These are phyloP conservation scores for Craseonycteris thonglongyai DNA, from an alignment of 2,113 vertebrate species.

Conservation along the genomic window DNA sequence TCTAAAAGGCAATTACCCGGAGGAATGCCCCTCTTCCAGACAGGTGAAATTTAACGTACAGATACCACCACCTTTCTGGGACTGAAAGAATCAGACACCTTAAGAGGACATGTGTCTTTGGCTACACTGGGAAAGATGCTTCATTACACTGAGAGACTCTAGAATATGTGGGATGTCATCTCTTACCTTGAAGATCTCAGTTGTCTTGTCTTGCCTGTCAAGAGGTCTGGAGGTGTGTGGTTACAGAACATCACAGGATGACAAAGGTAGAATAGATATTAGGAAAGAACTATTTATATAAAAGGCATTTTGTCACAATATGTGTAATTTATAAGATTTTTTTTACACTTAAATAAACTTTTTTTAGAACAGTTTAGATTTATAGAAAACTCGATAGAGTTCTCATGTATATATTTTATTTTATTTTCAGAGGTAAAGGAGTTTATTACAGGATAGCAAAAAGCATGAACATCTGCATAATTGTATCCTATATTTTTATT, in stretches of 20 bases:
- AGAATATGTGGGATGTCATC: background rate
- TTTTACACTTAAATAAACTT: conserved; percentile 7
- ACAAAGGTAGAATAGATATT: background rate
- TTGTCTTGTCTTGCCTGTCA: background rate
- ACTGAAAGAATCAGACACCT: background rate
- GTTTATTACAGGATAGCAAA: background rate
- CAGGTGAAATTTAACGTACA: background rate
- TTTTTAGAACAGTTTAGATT: background rate
- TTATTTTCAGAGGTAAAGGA: background rate
- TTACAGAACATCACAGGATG: background rate
- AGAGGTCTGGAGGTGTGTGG: background rate
- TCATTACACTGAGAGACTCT: background rate
- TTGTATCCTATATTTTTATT: background rate
- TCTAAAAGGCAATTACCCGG: background rate
- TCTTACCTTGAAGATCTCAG: background rate
- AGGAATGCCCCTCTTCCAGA: background rate
- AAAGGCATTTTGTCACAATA: background rate
- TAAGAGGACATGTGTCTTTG: background rate
- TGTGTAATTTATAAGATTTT: background rate
- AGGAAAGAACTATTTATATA: background rate
- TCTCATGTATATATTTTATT: background rate
- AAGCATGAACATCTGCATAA: background rate
- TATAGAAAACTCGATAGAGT: background rate
- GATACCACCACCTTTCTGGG: background rate
- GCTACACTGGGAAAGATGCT: background rate